Evolutionary conservation across 2,888 invertebrate species (phyloP).

Genomic region (Polymixis lichenea): DNA sequence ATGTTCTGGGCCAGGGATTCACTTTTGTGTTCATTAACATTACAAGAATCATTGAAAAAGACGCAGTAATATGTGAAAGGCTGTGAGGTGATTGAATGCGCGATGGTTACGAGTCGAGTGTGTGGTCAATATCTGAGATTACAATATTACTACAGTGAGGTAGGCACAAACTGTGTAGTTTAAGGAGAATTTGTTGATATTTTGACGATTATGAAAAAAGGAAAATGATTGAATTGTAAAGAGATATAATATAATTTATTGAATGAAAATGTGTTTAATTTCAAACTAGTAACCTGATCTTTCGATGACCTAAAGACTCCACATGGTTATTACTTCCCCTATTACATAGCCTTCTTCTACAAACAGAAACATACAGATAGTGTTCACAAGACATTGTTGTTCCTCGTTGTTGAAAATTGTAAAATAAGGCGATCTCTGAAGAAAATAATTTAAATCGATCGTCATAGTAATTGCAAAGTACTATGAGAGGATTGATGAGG

Average conservation of each 20-base stretch:
- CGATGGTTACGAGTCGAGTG: slow-evolving; percentile 69
- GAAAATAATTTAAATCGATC: background rate
- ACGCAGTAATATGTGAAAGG: slow-evolving; percentile 59
- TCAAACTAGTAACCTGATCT: background rate
- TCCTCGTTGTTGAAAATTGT: background rate
- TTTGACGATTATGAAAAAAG: slow-evolving; percentile 86
- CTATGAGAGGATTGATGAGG: background rate
- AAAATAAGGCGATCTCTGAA: background rate
- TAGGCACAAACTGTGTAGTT: slow-evolving; percentile 87
- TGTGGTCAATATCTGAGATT: slow-evolving; percentile 69
- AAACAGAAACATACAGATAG: background rate
- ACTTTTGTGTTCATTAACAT: slow-evolving; percentile 50
- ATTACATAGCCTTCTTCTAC: background rate
- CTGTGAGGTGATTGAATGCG: slow-evolving; percentile 77
- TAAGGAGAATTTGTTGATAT: slow-evolving; percentile 85
- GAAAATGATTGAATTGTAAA: slow-evolving; percentile 84
- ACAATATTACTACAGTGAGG: slow-evolving; percentile 70
- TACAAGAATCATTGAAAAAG: slow-evolving; percentile 50
- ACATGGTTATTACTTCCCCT: background rate
- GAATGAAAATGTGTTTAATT: slow-evolving; percentile 71
- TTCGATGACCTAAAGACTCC: background rate
- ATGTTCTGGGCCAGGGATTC: slow-evolving; percentile 54
- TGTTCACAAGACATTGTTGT: background rate
- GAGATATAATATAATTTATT: slow-evolving; percentile 89
- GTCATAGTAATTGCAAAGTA: background rate